Conservation (phyloP, 1,140 invertebrate genomes). For the Calephelis nemesis region DNA sequence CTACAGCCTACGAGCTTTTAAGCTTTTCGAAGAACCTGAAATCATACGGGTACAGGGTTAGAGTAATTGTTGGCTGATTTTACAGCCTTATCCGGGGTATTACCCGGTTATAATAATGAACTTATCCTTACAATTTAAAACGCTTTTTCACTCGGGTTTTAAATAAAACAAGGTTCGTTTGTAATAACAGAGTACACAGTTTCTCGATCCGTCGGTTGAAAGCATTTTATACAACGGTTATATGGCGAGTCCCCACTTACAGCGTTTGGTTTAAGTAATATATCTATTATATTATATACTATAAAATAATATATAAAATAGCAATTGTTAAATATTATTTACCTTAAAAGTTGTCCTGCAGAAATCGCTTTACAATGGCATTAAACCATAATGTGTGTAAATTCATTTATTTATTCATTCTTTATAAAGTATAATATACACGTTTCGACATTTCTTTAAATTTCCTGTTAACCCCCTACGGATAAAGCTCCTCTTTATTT, state of each 20-base stretch:
- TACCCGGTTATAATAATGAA: too few relatives aligned
- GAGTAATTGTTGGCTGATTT: too few relatives aligned
- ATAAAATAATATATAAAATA: neutral
- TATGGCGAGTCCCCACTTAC: neutral
- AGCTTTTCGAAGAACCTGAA: too few relatives aligned
- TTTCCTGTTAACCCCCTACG: too few relatives aligned
- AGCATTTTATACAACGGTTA: neutral
- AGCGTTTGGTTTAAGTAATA: neutral
- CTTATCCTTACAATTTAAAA: neutral
- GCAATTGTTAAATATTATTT: neutral
- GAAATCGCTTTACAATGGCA: neutral
- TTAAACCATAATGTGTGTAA: too few relatives aligned
- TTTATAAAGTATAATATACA: too few relatives aligned
- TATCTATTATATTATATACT: neutral
- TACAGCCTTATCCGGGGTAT: too few relatives aligned
- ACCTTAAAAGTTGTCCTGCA: neutral
- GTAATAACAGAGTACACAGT: neutral
- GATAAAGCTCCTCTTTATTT: too few relatives aligned
- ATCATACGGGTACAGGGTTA: too few relatives aligned
- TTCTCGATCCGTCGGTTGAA: neutral
- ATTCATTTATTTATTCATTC: too few relatives aligned
- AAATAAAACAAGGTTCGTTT: neutral
- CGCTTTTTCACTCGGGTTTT: neutral
- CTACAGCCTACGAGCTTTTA: too few relatives aligned
- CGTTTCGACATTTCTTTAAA: too few relatives aligned